These are phyloP conservation scores for Orchestia grillus DNA, from an alignment of 1,140 invertebrate genomes.

Conservation along the genomic window DNA sequence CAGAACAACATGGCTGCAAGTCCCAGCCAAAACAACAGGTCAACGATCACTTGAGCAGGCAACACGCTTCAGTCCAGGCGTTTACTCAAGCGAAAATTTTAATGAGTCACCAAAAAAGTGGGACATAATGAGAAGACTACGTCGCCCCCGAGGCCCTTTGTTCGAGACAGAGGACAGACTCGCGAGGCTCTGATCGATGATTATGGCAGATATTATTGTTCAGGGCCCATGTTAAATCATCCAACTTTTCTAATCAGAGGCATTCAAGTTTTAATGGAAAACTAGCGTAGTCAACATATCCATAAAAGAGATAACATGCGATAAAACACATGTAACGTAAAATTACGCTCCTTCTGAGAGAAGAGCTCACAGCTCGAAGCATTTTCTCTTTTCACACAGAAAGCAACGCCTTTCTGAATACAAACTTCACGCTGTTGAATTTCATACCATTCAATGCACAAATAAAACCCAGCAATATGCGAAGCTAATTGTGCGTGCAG, in stretches of 20 bases:
- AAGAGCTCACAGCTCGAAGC: neutral
- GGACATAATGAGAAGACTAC: neutral
- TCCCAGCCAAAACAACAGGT: neutral
- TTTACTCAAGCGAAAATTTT: neutral
- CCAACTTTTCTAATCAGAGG: neutral
- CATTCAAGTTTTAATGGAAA: neutral
- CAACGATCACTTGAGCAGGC: neutral
- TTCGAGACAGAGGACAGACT: neutral
- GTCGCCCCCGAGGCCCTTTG: neutral
- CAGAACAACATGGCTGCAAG: neutral
- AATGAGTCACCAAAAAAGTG: neutral
- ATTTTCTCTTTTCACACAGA: neutral
- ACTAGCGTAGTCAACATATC: neutral
- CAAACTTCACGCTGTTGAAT: no score
- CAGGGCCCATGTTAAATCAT: neutral
- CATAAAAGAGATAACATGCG: neutral
- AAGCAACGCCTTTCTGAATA: neutral
- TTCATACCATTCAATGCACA: no score
- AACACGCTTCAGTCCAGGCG: neutral
- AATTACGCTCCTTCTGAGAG: neutral
- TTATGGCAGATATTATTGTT: neutral
- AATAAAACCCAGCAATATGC: no score
- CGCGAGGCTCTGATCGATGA: neutral
- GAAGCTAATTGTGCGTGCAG: no score
- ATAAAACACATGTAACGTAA: neutral